phyloP scores from a whole-genome alignment of 2,888 invertebrate species.

The Leptinotarsa tumamoca region DNA sequence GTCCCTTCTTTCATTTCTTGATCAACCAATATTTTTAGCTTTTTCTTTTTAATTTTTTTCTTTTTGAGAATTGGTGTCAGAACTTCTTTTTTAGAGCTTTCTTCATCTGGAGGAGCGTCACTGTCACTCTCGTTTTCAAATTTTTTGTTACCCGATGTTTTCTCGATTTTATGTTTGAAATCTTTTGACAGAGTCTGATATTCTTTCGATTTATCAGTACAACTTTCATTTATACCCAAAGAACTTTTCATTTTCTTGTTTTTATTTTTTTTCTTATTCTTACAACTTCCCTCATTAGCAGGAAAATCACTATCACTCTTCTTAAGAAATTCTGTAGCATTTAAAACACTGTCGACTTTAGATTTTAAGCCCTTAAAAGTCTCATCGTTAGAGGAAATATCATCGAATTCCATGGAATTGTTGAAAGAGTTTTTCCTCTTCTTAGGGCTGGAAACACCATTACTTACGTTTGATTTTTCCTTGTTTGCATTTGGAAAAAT shows the following conservation, averaged over 20 bases:
- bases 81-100: constrained; percentile 53
- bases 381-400: constrained; percentile 36
- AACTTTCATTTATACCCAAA: not conserved
- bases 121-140: constrained; percentile 43
- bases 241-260: not conserved
- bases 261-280: not conserved
- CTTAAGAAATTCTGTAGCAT: constrained; percentile 28
- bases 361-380: constrained; percentile 41
- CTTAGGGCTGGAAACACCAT: constrained; percentile 21
- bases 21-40: constrained; percentile 47
- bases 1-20: constrained; percentile 24
- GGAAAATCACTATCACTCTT: constrained; percentile 51
- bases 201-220: not conserved
- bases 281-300: constrained; percentile 51
- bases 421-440: constrained; percentile 17
- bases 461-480: constrained; percentile 29
- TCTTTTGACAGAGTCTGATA: constrained; percentile 4
- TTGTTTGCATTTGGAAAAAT: constrained; percentile 66
- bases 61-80: constrained; percentile 48
- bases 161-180: constrained; percentile 46
- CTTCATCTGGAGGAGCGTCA: constrained; percentile 56
- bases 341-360: constrained; percentile 45
- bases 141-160: constrained; percentile 35
- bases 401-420: not conserved
- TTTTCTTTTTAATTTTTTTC: constrained; percentile 49